phyloP scores from a whole-genome alignment of 1,140 invertebrate species.

The Zophobas morio region DNA sequence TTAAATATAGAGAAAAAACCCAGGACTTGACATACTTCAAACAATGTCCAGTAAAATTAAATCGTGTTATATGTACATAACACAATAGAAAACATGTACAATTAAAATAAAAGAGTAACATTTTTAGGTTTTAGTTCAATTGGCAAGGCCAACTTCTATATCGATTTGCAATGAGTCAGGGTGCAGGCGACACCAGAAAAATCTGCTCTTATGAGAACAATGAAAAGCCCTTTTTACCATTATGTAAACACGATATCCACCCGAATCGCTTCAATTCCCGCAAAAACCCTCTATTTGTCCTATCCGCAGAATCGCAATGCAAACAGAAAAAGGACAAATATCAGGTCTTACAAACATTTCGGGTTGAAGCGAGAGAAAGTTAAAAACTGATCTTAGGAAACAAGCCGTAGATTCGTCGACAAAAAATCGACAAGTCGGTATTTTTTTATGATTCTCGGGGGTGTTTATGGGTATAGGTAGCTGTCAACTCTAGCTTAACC shows the following conservation, averaged over 20 bases:
- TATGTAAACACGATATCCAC: slow-evolving; percentile 24
- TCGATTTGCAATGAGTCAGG: no score
- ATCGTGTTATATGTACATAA: no score
- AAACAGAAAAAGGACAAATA: slow-evolving; percentile 39
- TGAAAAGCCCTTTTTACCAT: background rate
- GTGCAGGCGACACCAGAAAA: no score
- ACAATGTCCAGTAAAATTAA: no score
- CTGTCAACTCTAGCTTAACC: slow-evolving; percentile 30
- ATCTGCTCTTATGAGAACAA: no score
- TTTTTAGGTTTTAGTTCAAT: no score
- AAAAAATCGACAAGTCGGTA: slow-evolving; percentile 33
- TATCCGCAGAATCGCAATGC: slow-evolving; percentile 32
- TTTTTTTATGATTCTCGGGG: slow-evolving; percentile 37
- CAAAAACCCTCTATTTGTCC: slow-evolving; percentile 22
- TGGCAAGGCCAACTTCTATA: no score
- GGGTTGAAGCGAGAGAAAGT: background rate
- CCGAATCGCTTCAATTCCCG: slow-evolving; percentile 28
- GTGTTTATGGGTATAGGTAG: slow-evolving; percentile 32
- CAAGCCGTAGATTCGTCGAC: slow-evolving; percentile 27
- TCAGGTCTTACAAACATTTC: slow-evolving; percentile 19
- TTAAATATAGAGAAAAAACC: no score
- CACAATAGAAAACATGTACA: no score
- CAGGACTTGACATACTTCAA: no score
- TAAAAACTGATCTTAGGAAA: slow-evolving; percentile 10
- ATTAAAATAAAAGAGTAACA: no score